A percentile compares a stretch with the other conserved stretches of the same genome.
Evolutionary conservation across 2,888 invertebrate species (phyloP).

Genomic region (Stenurella melanura): DNA sequence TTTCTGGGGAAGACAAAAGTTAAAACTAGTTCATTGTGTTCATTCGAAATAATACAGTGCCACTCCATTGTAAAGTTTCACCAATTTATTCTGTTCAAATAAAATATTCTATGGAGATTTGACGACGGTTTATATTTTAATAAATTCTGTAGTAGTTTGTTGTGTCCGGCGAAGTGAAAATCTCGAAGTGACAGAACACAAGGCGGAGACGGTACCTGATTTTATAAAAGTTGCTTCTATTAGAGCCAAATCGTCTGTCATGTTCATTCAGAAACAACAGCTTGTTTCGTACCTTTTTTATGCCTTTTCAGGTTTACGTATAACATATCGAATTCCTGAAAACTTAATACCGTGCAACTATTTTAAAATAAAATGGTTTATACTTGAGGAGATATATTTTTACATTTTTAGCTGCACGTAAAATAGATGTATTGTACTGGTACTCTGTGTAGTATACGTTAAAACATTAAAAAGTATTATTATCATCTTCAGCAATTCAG

Average conservation of each 20-base stretch:
- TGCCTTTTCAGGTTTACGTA: constrained; percentile 35
- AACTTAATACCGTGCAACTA: constrained; percentile 9
- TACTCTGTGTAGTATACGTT: too few species aligned
- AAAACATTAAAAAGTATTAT: too few species aligned
- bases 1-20: too few species aligned
- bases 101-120: constrained; percentile 16
- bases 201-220: constrained; percentile 44
- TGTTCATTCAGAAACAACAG: constrained; percentile 54
- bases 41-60: background rate
- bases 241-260: constrained; percentile 58
- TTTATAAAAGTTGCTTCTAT: constrained; percentile 51
- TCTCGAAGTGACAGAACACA: constrained; percentile 52
- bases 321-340: constrained; percentile 21
- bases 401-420: background rate
- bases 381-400: background rate
- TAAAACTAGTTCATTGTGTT: background rate
- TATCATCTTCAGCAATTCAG: too few species aligned
- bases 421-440: background rate
- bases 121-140: constrained; percentile 20
- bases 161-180: constrained; percentile 46
- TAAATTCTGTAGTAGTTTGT: constrained; percentile 29
- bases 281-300: constrained; percentile 37
- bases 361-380: background rate
- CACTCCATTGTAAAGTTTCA: background rate
- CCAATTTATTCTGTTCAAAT: constrained; percentile 10